phyloP scores from a whole-genome alignment of 2,113 vertebrate species.

The Marcusenius ussheri region DNA sequence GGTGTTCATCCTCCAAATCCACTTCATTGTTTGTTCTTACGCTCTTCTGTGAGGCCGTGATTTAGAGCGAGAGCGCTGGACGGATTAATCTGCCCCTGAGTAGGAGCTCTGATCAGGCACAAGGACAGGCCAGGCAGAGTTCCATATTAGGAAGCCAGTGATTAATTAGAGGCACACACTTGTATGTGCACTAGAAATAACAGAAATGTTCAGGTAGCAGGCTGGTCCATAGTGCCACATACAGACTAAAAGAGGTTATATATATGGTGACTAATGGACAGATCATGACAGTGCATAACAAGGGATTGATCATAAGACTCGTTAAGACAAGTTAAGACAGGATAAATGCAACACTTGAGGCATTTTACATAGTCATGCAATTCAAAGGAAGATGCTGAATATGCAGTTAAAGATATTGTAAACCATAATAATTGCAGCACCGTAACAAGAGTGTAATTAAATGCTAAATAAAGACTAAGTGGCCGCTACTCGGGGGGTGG shows the following conservation, averaged over 20 bases:
- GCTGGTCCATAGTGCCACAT: neutral
- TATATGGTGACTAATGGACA: neutral
- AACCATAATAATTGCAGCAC: neutral
- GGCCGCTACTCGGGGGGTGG: neutral
- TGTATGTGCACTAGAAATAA: neutral
- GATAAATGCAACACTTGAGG: neutral
- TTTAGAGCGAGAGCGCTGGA: neutral
- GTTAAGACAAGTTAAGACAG: neutral
- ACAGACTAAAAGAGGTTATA: neutral
- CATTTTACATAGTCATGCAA: neutral
- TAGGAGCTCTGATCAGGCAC: neutral
- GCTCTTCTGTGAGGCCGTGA: neutral
- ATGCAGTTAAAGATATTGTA: neutral
- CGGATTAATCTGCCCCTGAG: neutral
- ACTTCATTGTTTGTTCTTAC: neutral
- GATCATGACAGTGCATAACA: neutral
- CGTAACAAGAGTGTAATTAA: neutral
- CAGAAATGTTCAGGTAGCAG: neutral
- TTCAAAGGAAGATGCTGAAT: neutral
- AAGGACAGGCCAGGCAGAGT: neutral
- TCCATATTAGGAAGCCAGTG: neutral
- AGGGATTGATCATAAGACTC: neutral
- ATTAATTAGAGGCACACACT: neutral
- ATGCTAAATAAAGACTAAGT: neutral
- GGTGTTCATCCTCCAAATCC: neutral